Percentiles rank a stretch among this genome's conserved stretches.
Conservation (phyloP, 2,797 vertebrate genomes). For the Premnoplex brunnescens region DNA sequence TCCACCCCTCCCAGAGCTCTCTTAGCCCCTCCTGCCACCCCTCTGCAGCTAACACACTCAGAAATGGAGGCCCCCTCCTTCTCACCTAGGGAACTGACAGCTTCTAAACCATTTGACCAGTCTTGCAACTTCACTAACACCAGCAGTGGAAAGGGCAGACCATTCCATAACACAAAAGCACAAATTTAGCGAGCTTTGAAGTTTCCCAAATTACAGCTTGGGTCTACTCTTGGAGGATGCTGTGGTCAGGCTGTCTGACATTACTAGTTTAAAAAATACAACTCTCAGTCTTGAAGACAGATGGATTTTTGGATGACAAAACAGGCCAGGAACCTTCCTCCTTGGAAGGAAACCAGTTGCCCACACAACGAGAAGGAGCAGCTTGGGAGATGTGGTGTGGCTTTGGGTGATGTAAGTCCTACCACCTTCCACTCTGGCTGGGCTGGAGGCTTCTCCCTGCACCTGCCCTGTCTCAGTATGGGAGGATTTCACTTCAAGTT, state of each 20-base stretch:
- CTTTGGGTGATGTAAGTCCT: neutral
- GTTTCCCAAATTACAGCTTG: conserved; percentile 43
- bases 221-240: conserved; percentile 15
- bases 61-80: neutral
- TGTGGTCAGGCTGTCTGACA: conserved; percentile 46
- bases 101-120: neutral
- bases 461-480: neutral
- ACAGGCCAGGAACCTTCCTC: neutral
- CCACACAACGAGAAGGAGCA: conserved; percentile 41
- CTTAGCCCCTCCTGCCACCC: neutral
- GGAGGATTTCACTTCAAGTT: neutral
- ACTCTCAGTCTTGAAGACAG: conserved; percentile 44
- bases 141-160: neutral
- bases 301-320: conserved; percentile 51
- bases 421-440: neutral
- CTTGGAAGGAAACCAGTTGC: conserved; percentile 45
- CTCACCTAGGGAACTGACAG: neutral
- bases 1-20: neutral
- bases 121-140: neutral
- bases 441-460: conserved; percentile 7
- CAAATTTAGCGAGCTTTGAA: conserved; percentile 42
- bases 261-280: conserved; percentile 44
- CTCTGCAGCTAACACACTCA: neutral
- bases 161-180: neutral
- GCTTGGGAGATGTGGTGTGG: neutral